Percentiles rank a stretch among this genome's conserved stretches.
These are phyloP conservation scores for Balaeniceps rex DNA, from an alignment of 2,113 vertebrate genomes.

Conservation along the genomic window DNA sequence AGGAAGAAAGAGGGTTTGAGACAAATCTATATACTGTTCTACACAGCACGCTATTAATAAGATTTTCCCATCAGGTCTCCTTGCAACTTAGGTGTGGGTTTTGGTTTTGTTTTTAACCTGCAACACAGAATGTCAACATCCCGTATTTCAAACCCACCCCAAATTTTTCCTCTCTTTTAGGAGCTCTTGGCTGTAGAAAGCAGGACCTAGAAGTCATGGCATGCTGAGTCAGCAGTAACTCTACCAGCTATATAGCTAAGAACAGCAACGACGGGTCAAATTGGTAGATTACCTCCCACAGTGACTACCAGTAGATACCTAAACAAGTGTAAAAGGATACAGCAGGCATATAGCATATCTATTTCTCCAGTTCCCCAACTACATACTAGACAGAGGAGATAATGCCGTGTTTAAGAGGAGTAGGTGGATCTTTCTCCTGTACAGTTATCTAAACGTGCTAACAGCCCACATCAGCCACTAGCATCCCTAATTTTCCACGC, in stretches of 20 bases:
- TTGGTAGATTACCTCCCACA: background rate
- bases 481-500: background rate
- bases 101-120: background rate
- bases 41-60: background rate
- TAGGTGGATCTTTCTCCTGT: background rate
- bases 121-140: background rate
- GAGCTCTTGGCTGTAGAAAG: background rate
- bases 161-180: background rate
- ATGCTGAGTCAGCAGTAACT: background rate
- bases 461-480: background rate
- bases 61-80: background rate
- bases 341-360: background rate
- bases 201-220: background rate
- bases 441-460: background rate
- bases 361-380: background rate
- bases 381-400: background rate
- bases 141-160: background rate
- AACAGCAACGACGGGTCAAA: background rate
- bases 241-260: background rate
- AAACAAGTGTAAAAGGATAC: background rate
- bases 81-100: background rate
- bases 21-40: background rate
- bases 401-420: background rate
- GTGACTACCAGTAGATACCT: background rate
- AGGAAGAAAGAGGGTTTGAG: background rate